phyloP scores from a whole-genome alignment of 1,140 invertebrate species.

The Drosophila tropicalis region DNA sequence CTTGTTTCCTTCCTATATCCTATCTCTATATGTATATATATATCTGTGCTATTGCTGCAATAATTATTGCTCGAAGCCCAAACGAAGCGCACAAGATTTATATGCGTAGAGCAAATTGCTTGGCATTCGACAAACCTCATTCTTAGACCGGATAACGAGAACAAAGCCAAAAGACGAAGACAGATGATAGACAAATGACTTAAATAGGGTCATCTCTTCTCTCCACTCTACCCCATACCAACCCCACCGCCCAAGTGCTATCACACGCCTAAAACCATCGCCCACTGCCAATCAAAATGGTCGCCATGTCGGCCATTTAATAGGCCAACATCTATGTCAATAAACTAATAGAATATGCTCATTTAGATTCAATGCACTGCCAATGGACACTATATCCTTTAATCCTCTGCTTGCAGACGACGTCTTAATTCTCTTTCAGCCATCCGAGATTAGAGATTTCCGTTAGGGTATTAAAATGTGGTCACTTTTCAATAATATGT shows the following conservation, averaged over 20 bases:
- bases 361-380: not conserved
- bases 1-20: conserved; percentile 1
- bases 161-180: conserved; percentile 40
- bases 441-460: too few relatives aligned
- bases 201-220: not conserved
- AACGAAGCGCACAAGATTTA: conserved; percentile 64
- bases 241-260: not conserved
- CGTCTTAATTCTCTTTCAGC: not conserved
- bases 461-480: not conserved
- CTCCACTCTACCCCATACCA: not conserved
- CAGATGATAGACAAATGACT: conserved; percentile 34
- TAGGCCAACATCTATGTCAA: conserved; percentile 9
- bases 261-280: too few relatives aligned
- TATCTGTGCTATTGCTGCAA: conserved; percentile 49
- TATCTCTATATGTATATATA: not conserved
- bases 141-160: conserved; percentile 16
- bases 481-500: not conserved
- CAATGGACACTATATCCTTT: not conserved
- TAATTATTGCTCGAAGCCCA: conserved; percentile 45
- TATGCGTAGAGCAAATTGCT: conserved; percentile 66
- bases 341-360: conserved; percentile 18
- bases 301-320: conserved; percentile 3
- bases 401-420: not conserved
- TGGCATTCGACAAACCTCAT: conserved; percentile 53
- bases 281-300: conserved; percentile 4